A percentile compares a stretch with the other conserved stretches of the same genome.
Evolutionary conservation across 1,140 invertebrate species (phyloP).

Genomic region (Ooceraea biroi): DNA sequence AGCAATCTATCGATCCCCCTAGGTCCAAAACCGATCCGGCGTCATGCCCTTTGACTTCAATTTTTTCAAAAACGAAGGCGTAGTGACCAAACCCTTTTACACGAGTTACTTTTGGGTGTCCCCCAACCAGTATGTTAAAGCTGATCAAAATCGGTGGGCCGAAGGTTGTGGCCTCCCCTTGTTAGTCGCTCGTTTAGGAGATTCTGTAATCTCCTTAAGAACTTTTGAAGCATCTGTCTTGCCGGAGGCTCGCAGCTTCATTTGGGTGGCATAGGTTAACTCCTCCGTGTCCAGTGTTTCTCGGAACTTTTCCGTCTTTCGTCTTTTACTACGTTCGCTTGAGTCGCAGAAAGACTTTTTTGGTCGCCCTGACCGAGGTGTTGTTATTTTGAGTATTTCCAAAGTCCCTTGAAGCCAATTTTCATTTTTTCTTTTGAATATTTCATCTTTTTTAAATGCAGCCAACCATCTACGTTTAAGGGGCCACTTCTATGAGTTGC

Average conservation of each 20-base stretch:
- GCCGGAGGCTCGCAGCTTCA: neutral
- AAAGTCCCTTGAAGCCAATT: constrained; percentile 2
- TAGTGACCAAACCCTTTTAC: too few relatives aligned
- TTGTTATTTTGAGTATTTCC: neutral
- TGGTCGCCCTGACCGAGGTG: neutral
- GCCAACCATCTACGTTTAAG: constrained; percentile 15
- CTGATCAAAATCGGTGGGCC: too few relatives aligned
- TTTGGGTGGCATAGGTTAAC: neutral
- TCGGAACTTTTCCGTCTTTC: constrained; percentile 5
- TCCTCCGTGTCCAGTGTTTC: neutral
- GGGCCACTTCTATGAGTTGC: too few relatives aligned
- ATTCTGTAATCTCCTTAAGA: neutral
- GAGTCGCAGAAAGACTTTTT: neutral
- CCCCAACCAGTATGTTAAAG: too few relatives aligned
- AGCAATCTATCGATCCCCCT: too few relatives aligned
- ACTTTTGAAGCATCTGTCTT: neutral
- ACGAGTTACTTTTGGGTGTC: too few relatives aligned
- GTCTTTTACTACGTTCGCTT: neutral
- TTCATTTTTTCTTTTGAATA: constrained; percentile 3
- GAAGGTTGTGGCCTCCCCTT: too few relatives aligned
- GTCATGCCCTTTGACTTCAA: too few relatives aligned
- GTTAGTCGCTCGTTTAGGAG: neutral
- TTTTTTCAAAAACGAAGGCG: too few relatives aligned
- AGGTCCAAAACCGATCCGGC: too few relatives aligned
- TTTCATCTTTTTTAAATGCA: neutral